Conservation (phyloP, 2,888 invertebrate species). For the Ceriagrion tenellum region DNA sequence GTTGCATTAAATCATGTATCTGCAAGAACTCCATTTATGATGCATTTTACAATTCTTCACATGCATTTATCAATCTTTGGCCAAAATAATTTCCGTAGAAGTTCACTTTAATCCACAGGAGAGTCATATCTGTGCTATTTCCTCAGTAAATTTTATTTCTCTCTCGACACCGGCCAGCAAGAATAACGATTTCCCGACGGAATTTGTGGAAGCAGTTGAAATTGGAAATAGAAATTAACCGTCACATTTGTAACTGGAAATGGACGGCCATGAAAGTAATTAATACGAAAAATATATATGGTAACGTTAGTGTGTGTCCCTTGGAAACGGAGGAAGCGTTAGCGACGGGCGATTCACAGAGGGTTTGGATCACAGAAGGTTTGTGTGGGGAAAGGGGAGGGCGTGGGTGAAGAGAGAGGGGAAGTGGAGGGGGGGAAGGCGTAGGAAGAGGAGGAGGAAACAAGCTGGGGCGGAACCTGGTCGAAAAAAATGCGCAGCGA, state of each 20-base stretch:
- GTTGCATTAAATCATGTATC: too few species aligned
- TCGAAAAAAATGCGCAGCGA: not conserved
- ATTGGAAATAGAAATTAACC: not conserved
- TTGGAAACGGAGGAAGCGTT: not conserved
- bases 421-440: not conserved
- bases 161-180: not conserved
- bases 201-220: not conserved
- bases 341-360: not conserved
- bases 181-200: not conserved
- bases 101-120: not conserved
- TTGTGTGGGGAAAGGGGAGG: not conserved
- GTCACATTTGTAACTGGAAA: not conserved
- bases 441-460: too few species aligned
- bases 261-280: not conserved
- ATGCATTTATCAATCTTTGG: not conserved
- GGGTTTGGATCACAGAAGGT: too few species aligned
- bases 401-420: not conserved
- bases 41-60: not conserved
- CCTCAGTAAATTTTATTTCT: not conserved
- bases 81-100: not conserved
- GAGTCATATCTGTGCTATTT: not conserved
- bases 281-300: not conserved
- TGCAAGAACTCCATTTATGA: too few species aligned
- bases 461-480: not conserved
- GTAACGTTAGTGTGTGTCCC: not conserved